Percentiles rank a stretch among this genome's conserved stretches.
Evolutionary conservation across 2,113 vertebrate genomes (phyloP).

Genomic region (Malurus elegans): DNA sequence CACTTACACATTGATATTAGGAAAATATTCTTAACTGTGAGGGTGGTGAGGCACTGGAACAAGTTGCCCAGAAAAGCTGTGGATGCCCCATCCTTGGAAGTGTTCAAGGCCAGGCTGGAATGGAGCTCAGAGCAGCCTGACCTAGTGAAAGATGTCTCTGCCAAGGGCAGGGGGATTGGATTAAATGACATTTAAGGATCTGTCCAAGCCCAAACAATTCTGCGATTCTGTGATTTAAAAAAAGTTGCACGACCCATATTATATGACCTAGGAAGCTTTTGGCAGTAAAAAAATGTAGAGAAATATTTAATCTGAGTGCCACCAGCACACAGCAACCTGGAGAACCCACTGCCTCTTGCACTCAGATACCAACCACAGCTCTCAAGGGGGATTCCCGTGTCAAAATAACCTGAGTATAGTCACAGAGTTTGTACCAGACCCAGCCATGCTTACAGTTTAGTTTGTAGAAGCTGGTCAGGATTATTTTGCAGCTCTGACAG

Average conservation of each 20-base stretch:
- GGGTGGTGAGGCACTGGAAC: background rate
- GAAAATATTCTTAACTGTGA: background rate
- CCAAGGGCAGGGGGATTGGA: background rate
- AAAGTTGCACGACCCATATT: background rate
- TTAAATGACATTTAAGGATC: background rate
- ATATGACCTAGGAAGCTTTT: background rate
- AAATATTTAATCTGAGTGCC: background rate
- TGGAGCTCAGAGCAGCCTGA: rapidly evolving
- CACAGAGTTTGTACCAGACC: background rate
- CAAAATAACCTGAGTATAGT: background rate
- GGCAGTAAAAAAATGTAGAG: background rate
- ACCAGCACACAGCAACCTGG: background rate
- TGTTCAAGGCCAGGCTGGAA: background rate
- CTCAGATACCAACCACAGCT: background rate
- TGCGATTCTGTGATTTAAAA: background rate
- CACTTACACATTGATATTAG: background rate
- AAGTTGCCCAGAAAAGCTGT: background rate
- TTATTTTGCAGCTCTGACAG: background rate
- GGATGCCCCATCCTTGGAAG: background rate
- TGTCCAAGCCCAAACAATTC: background rate
- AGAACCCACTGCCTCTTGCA: background rate
- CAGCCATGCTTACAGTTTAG: background rate
- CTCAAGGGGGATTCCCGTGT: background rate
- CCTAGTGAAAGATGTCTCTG: background rate
- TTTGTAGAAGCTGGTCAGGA: background rate